Percentiles rank a stretch among this genome's conserved stretches.
phyloP scores from a whole-genome alignment of 2,797 vertebrate genomes.

The Uromys caudimaculatus region DNA sequence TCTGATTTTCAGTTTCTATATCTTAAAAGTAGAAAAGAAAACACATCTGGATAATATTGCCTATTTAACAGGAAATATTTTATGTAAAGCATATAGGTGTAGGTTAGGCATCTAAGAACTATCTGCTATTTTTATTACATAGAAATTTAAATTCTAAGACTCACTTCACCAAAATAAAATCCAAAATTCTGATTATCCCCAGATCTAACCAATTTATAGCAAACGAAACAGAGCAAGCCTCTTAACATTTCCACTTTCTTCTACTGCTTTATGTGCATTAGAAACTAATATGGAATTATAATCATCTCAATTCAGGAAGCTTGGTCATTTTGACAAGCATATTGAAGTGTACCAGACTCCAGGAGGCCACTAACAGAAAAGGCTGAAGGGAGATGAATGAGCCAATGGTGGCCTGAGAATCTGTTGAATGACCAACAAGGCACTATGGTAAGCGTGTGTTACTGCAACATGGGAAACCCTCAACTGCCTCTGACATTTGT shows the following conservation, averaged over 20 bases:
- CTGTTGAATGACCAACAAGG: background rate
- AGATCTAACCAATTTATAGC: background rate
- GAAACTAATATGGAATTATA: constrained; percentile 6
- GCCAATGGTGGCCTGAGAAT: background rate
- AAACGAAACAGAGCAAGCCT: constrained; percentile 17
- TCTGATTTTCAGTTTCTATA: constrained; percentile 33
- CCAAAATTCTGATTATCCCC: background rate
- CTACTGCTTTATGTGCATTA: background rate
- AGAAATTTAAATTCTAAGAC: constrained; percentile 9
- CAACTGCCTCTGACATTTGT: background rate
- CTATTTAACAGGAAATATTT: background rate
- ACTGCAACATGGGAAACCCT: background rate
- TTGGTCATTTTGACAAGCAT: background rate
- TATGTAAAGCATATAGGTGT: background rate
- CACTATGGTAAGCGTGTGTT: background rate
- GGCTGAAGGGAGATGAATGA: too few relatives aligned
- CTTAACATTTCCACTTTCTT: constrained; percentile 36
- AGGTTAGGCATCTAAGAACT: background rate
- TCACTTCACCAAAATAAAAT: constrained; percentile 18
- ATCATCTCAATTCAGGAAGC: background rate
- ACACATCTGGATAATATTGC: background rate
- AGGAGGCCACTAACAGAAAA: background rate
- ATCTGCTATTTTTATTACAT: background rate
- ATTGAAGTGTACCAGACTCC: background rate
- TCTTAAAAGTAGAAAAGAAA: constrained; percentile 11